Evolutionary conservation across 2,888 invertebrate genomes (phyloP), one percentile per base, ranked within the genome.

Genomic region (Calameuta pallipes): DNA sequence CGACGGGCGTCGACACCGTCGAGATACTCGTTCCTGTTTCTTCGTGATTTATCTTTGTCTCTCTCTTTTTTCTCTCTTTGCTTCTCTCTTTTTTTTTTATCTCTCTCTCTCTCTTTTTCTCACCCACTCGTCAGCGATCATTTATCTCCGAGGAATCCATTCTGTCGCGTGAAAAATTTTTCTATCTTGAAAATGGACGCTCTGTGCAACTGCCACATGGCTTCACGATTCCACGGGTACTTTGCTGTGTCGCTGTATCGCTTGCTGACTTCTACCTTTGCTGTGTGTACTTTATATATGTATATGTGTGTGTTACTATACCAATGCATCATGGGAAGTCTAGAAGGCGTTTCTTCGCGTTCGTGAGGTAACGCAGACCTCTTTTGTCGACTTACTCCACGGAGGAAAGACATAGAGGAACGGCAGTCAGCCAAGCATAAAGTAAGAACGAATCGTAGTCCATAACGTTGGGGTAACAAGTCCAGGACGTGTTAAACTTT

Each of bases 401-500:
- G 79, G 84, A 84, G 85, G 82, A 86, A 85, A 84, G 83, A 80
- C 82, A 84, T 80, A 83, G 81, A 80, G 80, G 69, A 69, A 73
- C 37, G 33, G 73, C 70, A 82, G 82, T 80, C 90, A 88, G 87
- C 89, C 86, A 85, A 89, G 87, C 91, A 82, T 89, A 85, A 90
- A 90, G 85, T 86, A 87, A 88, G 85, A 83, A 87, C 86, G 85
- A 89, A 88, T 89, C 87, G 85, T 87, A 88, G 87, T 87, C 87
- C 83, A 83, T 86, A 85, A 86, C 87, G 84, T 85, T 82, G 84
- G 84, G 81, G 82, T 80, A 84, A 84, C 84, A 80, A 83, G 80
- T 83, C 83, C 86, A 84, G 80, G 83, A 85, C 83, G 80, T 82
- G 81, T 56, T 56, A 23, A 15, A 9, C 23, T 23, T 23, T 9